Conservation (phyloP, 1,140 invertebrate genomes). For the Hetaerina americana region DNA sequence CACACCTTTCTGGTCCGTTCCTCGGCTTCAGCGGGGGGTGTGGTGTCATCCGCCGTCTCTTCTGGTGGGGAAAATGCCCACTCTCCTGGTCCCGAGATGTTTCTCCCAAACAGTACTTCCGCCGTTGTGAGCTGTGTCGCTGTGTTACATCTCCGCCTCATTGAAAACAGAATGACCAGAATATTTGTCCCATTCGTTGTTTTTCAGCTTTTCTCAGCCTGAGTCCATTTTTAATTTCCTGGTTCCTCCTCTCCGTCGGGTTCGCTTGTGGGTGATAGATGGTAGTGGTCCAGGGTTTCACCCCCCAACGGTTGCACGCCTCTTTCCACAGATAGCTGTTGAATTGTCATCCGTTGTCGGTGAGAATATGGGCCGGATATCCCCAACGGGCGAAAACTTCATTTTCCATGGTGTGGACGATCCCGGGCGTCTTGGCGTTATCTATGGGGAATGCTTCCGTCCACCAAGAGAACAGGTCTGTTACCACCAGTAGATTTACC, state of each 20-base stretch:
- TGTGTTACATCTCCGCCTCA: constrained; percentile 13
- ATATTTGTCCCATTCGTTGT: constrained; percentile 6
- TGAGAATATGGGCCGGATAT: too few species aligned
- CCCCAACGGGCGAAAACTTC: constrained; percentile 21
- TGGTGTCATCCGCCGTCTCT: neutral
- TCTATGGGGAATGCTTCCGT: constrained; percentile 17
- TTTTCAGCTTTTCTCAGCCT: too few species aligned
- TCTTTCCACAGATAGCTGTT: too few species aligned
- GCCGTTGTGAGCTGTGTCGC: constrained; percentile 15
- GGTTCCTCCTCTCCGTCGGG: too few species aligned
- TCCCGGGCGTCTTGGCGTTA: constrained; percentile 2
- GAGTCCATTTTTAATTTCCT: too few species aligned
- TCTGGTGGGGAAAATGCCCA: neutral
- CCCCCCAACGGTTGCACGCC: too few species aligned
- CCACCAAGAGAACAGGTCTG: constrained; percentile 19
- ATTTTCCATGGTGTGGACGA: constrained; percentile 13
- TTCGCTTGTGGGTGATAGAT: too few species aligned
- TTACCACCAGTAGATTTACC: constrained; percentile 14
- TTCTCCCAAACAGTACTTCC: constrained; percentile 11
- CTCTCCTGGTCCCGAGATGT: neutral
- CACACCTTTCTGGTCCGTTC: neutral
- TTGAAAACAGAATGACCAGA: constrained; percentile 15
- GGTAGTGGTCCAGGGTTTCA: too few species aligned
- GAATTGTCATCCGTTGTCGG: too few species aligned
- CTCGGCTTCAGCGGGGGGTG: neutral